These are phyloP conservation scores for Procambarus clarkii DNA, from an alignment of 1,140 invertebrate species.

Conservation along the genomic window DNA sequence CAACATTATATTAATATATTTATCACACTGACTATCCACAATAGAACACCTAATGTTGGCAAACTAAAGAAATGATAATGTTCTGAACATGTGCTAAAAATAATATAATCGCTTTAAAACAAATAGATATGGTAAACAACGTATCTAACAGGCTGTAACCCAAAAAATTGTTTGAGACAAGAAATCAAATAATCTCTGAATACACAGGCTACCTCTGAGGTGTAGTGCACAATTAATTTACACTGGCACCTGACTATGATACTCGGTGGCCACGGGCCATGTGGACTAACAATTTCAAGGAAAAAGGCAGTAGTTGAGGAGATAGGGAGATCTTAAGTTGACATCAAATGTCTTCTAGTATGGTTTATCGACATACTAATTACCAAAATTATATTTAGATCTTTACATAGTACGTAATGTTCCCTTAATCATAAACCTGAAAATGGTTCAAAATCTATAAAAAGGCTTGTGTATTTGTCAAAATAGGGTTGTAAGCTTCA, in stretches of 20 bases:
- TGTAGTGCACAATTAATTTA: slow-evolving; percentile 17
- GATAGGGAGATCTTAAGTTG: slow-evolving; percentile 10
- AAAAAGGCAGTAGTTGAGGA: slow-evolving; percentile 25
- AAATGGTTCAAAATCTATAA: slow-evolving; percentile 48
- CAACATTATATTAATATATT: slow-evolving; percentile 13
- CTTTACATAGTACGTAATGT: slow-evolving; percentile 42
- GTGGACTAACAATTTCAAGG: not conserved
- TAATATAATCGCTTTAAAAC: not conserved
- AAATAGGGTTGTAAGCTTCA: slow-evolving; percentile 44
- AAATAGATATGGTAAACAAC: slow-evolving; percentile 29
- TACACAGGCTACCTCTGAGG: slow-evolving; percentile 33
- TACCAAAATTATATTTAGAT: slow-evolving; percentile 57
- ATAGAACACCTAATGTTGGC: slow-evolving; percentile 8
- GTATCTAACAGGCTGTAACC: slow-evolving; percentile 4
- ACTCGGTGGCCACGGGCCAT: not conserved
- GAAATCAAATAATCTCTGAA: not conserved
- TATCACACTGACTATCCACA: slow-evolving; percentile 29
- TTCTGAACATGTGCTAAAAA: slow-evolving; percentile 31
- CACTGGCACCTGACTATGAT: slow-evolving; percentile 13
- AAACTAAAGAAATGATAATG: slow-evolving; percentile 26
- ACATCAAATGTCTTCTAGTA: slow-evolving; percentile 25
- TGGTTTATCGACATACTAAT: slow-evolving; percentile 42
- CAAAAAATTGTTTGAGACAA: too few relatives aligned
- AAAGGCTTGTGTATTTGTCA: slow-evolving; percentile 24
- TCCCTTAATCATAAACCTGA: slow-evolving; percentile 51